These are phyloP conservation scores for Aporophyla nigra DNA, from an alignment of 2,888 invertebrate species.

Conservation along the genomic window DNA sequence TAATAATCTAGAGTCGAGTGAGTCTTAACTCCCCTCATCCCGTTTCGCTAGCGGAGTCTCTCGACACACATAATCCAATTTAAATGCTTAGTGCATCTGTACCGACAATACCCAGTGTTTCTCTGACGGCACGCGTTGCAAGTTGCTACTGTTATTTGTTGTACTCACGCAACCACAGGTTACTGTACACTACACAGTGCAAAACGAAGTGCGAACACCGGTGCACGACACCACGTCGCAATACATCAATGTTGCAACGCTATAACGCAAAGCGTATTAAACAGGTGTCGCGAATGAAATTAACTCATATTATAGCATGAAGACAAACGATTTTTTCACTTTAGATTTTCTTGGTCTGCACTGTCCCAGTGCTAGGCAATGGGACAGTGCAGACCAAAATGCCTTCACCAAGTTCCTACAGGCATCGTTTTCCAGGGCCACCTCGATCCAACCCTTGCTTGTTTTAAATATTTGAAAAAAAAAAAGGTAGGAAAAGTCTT, in stretches of 20 bases:
- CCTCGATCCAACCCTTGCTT: too few relatives aligned
- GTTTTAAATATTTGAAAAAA: neutral
- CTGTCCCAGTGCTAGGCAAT: too few relatives aligned
- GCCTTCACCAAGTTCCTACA: too few relatives aligned
- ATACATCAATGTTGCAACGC: conserved; percentile 50
- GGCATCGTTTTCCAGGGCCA: too few relatives aligned
- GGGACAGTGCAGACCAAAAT: too few relatives aligned
- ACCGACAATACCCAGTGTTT: conserved; percentile 66
- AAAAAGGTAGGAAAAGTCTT: neutral
- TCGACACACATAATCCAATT: conserved; percentile 52
- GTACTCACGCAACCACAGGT: conserved; percentile 64
- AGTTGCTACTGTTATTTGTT: conserved; percentile 71
- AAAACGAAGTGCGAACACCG: conserved; percentile 25
- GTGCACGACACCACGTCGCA: conserved; percentile 42
- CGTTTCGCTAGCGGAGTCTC: conserved; percentile 32
- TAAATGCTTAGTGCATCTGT: conserved; percentile 64
- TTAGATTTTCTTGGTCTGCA: too few relatives aligned
- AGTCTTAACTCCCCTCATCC: conserved; percentile 40
- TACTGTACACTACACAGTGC: conserved; percentile 42
- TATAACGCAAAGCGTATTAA: conserved; percentile 42
- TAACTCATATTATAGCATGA: neutral
- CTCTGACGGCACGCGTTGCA: conserved; percentile 62
- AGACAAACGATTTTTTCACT: neutral
- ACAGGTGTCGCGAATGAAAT: conserved; percentile 27
- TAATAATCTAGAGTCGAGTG: conserved; percentile 6